Conservation (phyloP, 2,797 vertebrate genomes). For the Gymnodraco acuticeps region DNA sequence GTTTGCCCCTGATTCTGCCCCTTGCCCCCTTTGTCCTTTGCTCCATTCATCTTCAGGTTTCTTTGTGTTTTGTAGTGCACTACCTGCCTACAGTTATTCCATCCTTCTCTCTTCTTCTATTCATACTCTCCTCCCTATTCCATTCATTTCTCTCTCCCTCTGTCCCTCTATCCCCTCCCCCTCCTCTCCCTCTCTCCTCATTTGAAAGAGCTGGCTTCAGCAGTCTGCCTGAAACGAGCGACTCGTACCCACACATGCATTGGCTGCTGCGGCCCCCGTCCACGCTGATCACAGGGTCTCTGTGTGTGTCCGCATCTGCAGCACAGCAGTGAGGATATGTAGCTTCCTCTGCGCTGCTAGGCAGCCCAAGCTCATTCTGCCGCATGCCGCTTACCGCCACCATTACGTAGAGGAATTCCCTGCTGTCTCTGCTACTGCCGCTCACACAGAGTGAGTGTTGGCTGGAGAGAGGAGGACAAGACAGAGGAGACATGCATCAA, state of each 20-base stretch:
- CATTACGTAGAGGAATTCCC: constrained; percentile 82
- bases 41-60: constrained; percentile 30
- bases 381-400: constrained; percentile 74
- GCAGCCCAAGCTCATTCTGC: constrained; percentile 73
- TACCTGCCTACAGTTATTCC: constrained; percentile 45
- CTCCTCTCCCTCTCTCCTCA: constrained; percentile 31
- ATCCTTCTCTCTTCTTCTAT: constrained; percentile 11
- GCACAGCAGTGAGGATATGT: constrained; percentile 63
- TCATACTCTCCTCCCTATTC: constrained; percentile 7
- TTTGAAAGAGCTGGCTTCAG: constrained; percentile 80
- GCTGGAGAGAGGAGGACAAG: constrained; percentile 42
- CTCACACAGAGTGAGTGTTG: constrained; percentile 56
- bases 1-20: not conserved
- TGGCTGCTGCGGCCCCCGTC: constrained; percentile 47
- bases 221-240: constrained; percentile 70
- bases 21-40: not conserved
- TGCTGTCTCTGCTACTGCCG: constrained; percentile 64
- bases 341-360: constrained; percentile 69
- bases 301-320: constrained; percentile 40
- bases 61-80: constrained; percentile 33
- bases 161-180: constrained; percentile 3
- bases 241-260: constrained; percentile 60
- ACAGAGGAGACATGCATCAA: constrained; percentile 62
- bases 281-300: constrained; percentile 59
- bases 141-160: constrained; percentile 10